Base-by-base conservation (phyloP, 2,888 invertebrate species). In the Endomychus coccineus region DNA sequence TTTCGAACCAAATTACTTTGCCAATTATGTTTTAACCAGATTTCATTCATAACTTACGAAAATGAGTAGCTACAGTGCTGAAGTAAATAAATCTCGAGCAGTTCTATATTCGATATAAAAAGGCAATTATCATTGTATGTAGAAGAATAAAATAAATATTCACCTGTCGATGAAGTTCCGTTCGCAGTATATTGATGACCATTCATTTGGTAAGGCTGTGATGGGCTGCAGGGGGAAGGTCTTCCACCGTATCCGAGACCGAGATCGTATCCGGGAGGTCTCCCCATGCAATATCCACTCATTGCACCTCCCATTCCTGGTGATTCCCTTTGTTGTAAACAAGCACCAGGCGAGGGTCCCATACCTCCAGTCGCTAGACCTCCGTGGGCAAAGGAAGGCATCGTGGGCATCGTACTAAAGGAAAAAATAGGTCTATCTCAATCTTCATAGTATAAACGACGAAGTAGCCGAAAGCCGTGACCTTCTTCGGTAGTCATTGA, bases 211-310 rank as follows among this genome's bases (percentile, higher is more conserved):
- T 77, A 77, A 21, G 76, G 77, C 61, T 78, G 82, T 48, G 74
- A 80, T 61, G 69, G 83, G 67, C 70, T 83, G 73, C 64, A 82
- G 61, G 64, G 76, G 57, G 75, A 74, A 24, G 78, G 76, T 34
- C 81, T 70, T 3, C 74, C 64, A 2, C 73, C 73, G 52, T 71
- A 73, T 12, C 72, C 71, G 23, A 66, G 62, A 14, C 74, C 69
- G n/a, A 74, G 63, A 48, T 74, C 74, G 56, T 75, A 74, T 35
- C 65, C 60, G 2, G 71, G 68, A 9, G 71, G 70, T 36, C 71
- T 61, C 16, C 70, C 69, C 53, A 72, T 72, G 32, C 72, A 72
- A 49, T 71, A 72, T n/a, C 72, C 69, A 34, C 62, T 55, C 62
- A 64, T 64, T 17, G 61, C 59, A 32, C 63, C 58, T 3, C 63